These are phyloP conservation scores for Aporophyla nigra DNA, from an alignment of 2,888 invertebrate genomes.

Conservation along the genomic window DNA sequence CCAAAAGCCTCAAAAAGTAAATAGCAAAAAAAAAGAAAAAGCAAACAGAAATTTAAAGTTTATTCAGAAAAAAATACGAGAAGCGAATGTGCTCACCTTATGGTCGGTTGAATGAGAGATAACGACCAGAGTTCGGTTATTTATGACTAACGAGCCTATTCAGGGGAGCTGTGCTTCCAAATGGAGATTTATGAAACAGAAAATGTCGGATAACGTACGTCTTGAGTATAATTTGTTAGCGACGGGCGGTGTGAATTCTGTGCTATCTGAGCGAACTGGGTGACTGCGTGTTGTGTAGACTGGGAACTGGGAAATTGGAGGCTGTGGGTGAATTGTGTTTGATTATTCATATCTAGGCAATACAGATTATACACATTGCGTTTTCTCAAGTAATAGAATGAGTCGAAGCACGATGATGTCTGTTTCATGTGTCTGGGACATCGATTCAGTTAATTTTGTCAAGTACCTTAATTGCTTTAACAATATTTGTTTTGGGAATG, in stretches of 20 bases:
- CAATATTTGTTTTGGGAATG: too few relatives aligned
- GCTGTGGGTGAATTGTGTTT: neutral
- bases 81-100: slow-evolving; percentile 74
- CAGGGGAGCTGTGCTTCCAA: slow-evolving; percentile 83
- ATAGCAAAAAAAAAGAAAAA: slow-evolving; percentile 57
- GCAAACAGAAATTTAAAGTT: slow-evolving; percentile 76
- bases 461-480: neutral
- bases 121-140: slow-evolving; percentile 89
- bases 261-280: slow-evolving; percentile 60
- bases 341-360: neutral
- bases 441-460: neutral
- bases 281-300: slow-evolving; percentile 25
- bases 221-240: slow-evolving; percentile 83
- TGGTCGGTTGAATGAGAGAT: slow-evolving; percentile 85
- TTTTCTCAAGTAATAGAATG: neutral
- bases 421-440: neutral
- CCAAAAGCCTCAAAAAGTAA: slow-evolving; percentile 52
- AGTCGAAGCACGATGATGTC: neutral
- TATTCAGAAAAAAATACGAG: slow-evolving; percentile 64
- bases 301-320: slow-evolving; percentile 26
- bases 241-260: slow-evolving; percentile 62
- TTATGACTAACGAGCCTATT: slow-evolving; percentile 90
- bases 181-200: slow-evolving; percentile 90
- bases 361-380: neutral
- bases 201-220: slow-evolving; percentile 86